These are phyloP conservation scores for Sinodicranocentrus sp. DNA, from an alignment of 2,888 invertebrate species.

Conservation along the genomic window DNA sequence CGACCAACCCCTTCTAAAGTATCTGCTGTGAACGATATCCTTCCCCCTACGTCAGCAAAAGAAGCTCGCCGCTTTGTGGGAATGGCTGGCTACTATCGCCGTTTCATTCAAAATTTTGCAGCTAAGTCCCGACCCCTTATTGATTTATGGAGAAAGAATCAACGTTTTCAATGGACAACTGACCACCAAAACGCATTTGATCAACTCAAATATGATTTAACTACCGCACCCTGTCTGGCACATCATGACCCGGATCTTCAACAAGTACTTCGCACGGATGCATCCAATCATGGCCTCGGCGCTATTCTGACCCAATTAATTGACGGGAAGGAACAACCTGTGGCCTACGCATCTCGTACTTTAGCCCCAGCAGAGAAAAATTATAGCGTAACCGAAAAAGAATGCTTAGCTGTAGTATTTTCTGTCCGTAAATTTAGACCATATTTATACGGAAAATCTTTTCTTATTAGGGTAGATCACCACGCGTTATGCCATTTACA, in stretches of 20 bases:
- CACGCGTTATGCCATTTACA: constrained; percentile 37
- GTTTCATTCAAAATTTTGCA: constrained; percentile 70
- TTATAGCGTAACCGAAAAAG: constrained; percentile 29
- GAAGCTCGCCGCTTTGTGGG: not conserved
- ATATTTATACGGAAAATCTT: constrained; percentile 28
- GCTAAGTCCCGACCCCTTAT: constrained; percentile 66
- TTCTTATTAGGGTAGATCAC: constrained; percentile 14
- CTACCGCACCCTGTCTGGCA: constrained; percentile 31
- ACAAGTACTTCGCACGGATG: constrained; percentile 38
- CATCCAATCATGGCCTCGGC: constrained; percentile 19
- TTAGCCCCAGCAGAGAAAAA: not conserved
- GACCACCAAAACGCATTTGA: constrained; percentile 56
- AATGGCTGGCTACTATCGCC: constrained; percentile 63
- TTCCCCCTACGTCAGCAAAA: not conserved
- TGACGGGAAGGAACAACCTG: not conserved
- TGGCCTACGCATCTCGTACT: constrained; percentile 29
- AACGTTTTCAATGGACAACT: constrained; percentile 51
- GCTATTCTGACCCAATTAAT: constrained; percentile 11
- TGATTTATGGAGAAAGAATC: constrained; percentile 24
- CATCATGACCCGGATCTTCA: not conserved
- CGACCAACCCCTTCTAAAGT: not conserved
- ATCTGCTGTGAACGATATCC: not conserved
- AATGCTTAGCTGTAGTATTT: constrained; percentile 23
- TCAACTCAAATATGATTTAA: constrained; percentile 16
- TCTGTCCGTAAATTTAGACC: constrained; percentile 33